A percentile compares a stretch with the other conserved stretches of the same genome.
These are phyloP conservation scores for Apostichopus japonicus DNA, from an alignment of 35 echinoderm and acorn worm species.

Conservation along the genomic window DNA sequence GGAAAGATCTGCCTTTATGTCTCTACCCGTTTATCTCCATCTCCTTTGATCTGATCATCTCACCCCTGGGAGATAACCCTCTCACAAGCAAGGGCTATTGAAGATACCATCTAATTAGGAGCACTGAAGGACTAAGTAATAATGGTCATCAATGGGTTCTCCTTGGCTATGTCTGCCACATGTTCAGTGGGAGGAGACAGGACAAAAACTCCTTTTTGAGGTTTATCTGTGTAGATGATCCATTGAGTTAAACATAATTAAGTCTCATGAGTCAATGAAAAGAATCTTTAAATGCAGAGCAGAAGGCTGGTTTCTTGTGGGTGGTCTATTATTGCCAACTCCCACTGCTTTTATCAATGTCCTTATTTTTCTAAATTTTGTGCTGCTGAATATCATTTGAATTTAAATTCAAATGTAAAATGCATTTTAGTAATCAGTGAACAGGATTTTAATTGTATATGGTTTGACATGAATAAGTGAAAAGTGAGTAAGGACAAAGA, in stretches of 20 bases:
- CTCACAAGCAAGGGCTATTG: background rate
- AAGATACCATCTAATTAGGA: background rate
- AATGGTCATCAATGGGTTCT: slow-evolving; percentile 1
- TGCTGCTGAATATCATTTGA: too few relatives aligned
- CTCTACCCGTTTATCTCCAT: background rate
- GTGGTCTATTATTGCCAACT: background rate
- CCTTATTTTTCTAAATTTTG: too few relatives aligned
- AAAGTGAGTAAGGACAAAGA: too few relatives aligned
- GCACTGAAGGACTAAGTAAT: slow-evolving; percentile 18
- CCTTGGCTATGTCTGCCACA: background rate
- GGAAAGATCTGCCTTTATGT: background rate
- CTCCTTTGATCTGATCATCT: background rate
- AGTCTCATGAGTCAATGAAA: background rate
- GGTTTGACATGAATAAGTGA: too few relatives aligned
- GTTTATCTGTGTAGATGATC: background rate
- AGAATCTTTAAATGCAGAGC: background rate
- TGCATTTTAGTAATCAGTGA: too few relatives aligned
- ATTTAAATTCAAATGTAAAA: too few relatives aligned
- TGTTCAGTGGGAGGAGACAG: background rate
- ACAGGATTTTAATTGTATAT: too few relatives aligned
- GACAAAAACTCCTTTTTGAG: background rate
- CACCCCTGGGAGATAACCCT: background rate
- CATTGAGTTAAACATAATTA: background rate
- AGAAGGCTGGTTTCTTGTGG: background rate
- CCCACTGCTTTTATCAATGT: too few relatives aligned